A percentile compares a stretch with the other conserved stretches of the same genome.
Evolutionary conservation across 2,888 invertebrate species (phyloP).

Genomic region (Monopis laevigella): DNA sequence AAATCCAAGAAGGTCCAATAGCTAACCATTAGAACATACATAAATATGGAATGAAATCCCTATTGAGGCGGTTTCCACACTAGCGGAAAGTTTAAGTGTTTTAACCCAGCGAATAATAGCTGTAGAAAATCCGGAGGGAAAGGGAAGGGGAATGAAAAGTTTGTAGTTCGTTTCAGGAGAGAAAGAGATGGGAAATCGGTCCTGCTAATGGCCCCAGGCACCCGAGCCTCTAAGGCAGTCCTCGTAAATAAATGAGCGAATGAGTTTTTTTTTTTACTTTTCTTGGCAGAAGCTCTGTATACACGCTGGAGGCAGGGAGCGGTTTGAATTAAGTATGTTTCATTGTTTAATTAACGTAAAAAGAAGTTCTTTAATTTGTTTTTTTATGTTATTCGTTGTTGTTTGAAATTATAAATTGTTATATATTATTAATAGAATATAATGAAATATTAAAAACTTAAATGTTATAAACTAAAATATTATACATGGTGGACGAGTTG

Average conservation of each 20-base stretch:
- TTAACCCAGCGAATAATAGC: slow-evolving; percentile 34
- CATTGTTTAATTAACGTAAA: slow-evolving; percentile 3
- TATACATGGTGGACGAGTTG: no score
- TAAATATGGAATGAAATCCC: slow-evolving; percentile 15
- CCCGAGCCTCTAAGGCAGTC: slow-evolving; percentile 38
- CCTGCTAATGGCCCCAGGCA: slow-evolving; percentile 45
- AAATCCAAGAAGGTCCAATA: slow-evolving; percentile 3
- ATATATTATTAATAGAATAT: no score
- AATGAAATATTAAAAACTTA: no score
- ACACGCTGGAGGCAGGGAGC: slow-evolving; percentile 2
- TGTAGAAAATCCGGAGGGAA: slow-evolving; percentile 36
- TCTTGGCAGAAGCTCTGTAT: slow-evolving; percentile 4
- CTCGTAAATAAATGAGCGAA: slow-evolving; percentile 52
- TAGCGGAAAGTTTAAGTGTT: slow-evolving; percentile 40
- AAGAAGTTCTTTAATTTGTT: not conserved
- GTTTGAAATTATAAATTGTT: no score
- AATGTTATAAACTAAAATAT: no score
- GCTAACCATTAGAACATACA: slow-evolving; percentile 12
- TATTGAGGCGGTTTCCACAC: slow-evolving; percentile 24
- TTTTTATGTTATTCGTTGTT: no score
- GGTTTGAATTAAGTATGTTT: slow-evolving; percentile 4
- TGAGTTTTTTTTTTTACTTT: slow-evolving; percentile 27
- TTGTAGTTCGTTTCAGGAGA: slow-evolving; percentile 1
- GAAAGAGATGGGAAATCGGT: slow-evolving; percentile 33
- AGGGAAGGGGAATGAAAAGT: slow-evolving; percentile 17